Base-by-base conservation (phyloP, 2,113 vertebrate species). In the Phalacrocorax brasilianus region DNA sequence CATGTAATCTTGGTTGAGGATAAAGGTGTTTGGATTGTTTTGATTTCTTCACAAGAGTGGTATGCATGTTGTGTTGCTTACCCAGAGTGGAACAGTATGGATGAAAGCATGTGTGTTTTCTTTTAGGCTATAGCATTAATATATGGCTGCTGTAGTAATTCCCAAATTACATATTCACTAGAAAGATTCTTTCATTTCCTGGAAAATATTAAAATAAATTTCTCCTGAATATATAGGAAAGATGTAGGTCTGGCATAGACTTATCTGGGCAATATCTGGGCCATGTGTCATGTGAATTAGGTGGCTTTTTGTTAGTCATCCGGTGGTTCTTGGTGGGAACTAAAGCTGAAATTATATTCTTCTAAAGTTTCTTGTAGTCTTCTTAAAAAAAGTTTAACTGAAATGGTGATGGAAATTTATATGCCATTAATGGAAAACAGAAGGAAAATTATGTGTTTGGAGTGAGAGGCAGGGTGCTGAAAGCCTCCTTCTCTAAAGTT, bases 341-440 rank as follows among this genome's bases (percentile, higher is more conserved):
- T 47, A 38, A 75, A 85, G 27, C 28, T 55, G 40, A 67, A 66
- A 47, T 35, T 11, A 18, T 38, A 35, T 65, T 94, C 55, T 82
- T 89, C 10, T 18, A 30, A 83, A 80, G 45, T 74, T 94, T 38
- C 70, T 78, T 66, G 55, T 22, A 65, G 52, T 77, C 45, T 83
- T 67, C 65, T 45, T 19, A 21, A 61, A 93, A 91, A 93, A 47
- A 49, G 88, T 92, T 86, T 13, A 89, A 95, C 49, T 67, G 84
- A 86, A 85, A 86, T 72, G 27, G 42, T 91, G 82, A 70, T 70
- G 58, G 85, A 80, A 67, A 44, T 70, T 65, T 83, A 50, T 27
- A 33, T 68, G 65, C 40, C n/a, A 26, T 66, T 97, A 94, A 93
- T 91, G 47, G 84, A 80, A 97, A 93, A 71, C 79, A 92, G 80